A percentile compares a stretch with the other conserved stretches of the same genome.
Evolutionary conservation across 2,113 vertebrate genomes (phyloP).

Genomic region (Clarias magur): DNA sequence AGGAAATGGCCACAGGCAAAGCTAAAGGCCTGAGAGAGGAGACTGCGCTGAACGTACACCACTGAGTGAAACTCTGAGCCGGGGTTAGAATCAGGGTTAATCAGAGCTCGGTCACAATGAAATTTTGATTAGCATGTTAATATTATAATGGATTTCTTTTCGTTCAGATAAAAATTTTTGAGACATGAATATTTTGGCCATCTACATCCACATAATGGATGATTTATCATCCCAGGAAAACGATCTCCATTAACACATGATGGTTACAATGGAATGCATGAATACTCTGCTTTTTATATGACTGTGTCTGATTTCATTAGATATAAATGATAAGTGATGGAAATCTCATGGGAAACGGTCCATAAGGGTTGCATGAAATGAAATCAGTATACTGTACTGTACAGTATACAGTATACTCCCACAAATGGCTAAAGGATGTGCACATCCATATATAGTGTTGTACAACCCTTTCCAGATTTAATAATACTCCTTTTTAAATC

Average conservation of each 20-base stretch:
- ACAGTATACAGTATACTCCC: too few species aligned
- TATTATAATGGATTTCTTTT: background rate
- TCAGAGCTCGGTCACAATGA: background rate
- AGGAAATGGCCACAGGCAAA: conserved; percentile 8
- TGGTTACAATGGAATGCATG: background rate
- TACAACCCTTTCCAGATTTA: background rate
- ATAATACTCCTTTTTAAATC: too few species aligned
- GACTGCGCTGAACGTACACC: background rate
- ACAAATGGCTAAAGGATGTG: background rate
- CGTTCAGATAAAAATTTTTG: background rate
- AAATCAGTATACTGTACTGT: background rate
- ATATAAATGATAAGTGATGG: background rate
- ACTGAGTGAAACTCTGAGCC: background rate
- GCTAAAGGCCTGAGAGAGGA: conserved; percentile 13
- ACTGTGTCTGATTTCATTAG: background rate
- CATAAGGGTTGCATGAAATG: background rate
- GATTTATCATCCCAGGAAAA: background rate
- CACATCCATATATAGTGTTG: background rate
- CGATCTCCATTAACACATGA: background rate
- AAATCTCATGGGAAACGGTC: background rate
- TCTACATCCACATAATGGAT: background rate
- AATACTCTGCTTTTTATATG: background rate
- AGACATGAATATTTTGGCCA: background rate
- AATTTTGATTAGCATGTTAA: conserved; percentile 27
- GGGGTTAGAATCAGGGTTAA: conserved; percentile 11